Base-by-base conservation (phyloP, 2,113 vertebrate species). In the Xenus cinereus region DNA sequence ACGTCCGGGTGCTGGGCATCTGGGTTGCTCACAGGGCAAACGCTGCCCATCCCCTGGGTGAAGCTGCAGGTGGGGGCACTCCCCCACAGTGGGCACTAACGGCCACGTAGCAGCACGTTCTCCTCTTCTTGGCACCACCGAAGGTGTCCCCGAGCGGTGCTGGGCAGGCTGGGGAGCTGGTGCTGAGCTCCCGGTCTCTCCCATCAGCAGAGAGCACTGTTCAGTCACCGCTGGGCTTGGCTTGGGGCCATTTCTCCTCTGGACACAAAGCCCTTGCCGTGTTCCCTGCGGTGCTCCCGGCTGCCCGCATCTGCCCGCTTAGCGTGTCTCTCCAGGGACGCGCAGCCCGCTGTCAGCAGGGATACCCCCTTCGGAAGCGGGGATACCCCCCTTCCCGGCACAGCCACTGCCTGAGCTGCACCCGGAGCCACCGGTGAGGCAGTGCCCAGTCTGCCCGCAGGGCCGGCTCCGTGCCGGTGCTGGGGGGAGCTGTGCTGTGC, bases 201-300 rank as follows among this genome's bases (percentile, higher is more conserved):
- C 85, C 71, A 22, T 90, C 88, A 21, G 90, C 88, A 94, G 92
- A 39, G 92, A 93, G 94, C 94, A 90, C 45, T 97, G 74, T 94
- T 90, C 69, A 30, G 30, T 11, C 24, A 5, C 82, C 54, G 48
- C 35, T 71, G 11, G 9, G 16, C 73, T 71, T 54, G 9, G 16
- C 73, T 71, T 46, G 28, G 43, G 78, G 57, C 74, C 92, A 7
- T 94, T 76, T 82, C 74, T 76, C 45, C 46, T 80, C 59, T 5
- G 72, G 46, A 74, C 88, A 88, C 82, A 83, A 93, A 88, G 92
- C 81, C 77, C 39, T 59, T 28, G 64, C 26, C 28, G 63, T 46
- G 71, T 20, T 87, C 16, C 48, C 26, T 28, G 28, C 9, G 5
- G n/a, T 53, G 72, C 35, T 84, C 16, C 37, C 3, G 0, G 6